These are phyloP conservation scores for Vireo altiloquus DNA, from an alignment of 2,113 vertebrate genomes.

Conservation along the genomic window DNA sequence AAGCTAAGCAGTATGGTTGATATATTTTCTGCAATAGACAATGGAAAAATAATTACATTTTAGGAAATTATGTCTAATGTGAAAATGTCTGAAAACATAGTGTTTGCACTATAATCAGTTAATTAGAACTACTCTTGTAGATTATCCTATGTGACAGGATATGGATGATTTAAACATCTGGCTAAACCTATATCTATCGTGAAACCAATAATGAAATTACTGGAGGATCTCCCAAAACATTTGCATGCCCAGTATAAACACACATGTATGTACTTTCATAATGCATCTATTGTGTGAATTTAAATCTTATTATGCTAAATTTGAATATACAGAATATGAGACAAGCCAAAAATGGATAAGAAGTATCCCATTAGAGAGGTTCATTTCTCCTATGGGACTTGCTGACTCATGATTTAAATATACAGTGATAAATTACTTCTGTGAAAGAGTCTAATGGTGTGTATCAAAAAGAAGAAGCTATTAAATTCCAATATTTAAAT, in stretches of 20 bases:
- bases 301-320: neutral
- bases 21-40: slow-evolving; percentile 14
- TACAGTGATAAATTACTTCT: neutral
- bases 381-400: neutral
- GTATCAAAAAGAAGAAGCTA: neutral
- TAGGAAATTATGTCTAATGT: neutral
- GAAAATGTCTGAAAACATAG: neutral
- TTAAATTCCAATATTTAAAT: neutral
- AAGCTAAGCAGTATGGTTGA: neutral
- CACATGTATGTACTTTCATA: neutral
- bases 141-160: neutral
- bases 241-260: neutral
- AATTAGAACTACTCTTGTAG: neutral
- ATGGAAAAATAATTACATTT: neutral
- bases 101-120: neutral
- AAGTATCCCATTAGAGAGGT: neutral
- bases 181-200: neutral
- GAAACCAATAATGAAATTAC: neutral
- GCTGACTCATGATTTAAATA: slow-evolving; percentile 22
- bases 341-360: neutral
- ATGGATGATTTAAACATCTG: neutral
- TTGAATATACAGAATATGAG: neutral
- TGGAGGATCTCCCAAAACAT: neutral
- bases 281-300: neutral
- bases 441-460: neutral